Base-by-base conservation (phyloP, 2,888 invertebrate species). In the Diloba caeruleocephala region DNA sequence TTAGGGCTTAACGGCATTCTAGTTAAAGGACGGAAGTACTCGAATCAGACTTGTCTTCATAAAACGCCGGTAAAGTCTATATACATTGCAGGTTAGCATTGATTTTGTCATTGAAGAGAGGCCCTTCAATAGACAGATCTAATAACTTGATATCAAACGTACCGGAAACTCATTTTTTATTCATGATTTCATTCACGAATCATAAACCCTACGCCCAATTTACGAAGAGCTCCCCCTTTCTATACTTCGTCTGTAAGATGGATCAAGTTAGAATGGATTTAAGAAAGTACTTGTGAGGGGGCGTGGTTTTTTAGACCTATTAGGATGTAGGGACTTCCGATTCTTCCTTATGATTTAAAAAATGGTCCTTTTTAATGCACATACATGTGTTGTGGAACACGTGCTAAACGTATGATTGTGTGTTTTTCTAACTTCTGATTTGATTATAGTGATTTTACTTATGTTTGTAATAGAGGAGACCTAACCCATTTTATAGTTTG, bases 331-430 rank as follows among this genome's bases (percentile, higher is more conserved):
- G 38, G 45, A 76, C 65, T 81, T 81, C 81, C 81, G 81, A 81
- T 81, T 77, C 79, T 56, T 76, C 81, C 74, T 77, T 79, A 80
- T 75, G 66, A 81, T 70, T 59, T 58, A 58, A 71, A 71, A 71
- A 69, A 71, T 54, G 49, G 67, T 68, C 59, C 69, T 73, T 78
- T 72, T 74, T 65, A 69, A 60, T 70, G 60, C 76, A 71, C 78
- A 78, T 80, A 71, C 78, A 78, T 80, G 79, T 80, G 78, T 55
- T 57, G 37, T 41, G 32, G 37, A 72, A 78, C 82, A 82, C 82
- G 82, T 82, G 82, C 82, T 75, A 37, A 55, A 43, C 36, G 25
- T 32, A 49, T 57, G 66, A 67, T 75, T 79, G 71, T 71, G 65
- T 54, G 74, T 74, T 76, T 78, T 71, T 73, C 53, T 52, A 48